These are phyloP conservation scores for Gonocerus acuteangulatus DNA, from an alignment of 2,888 invertebrate genomes.

Conservation along the genomic window DNA sequence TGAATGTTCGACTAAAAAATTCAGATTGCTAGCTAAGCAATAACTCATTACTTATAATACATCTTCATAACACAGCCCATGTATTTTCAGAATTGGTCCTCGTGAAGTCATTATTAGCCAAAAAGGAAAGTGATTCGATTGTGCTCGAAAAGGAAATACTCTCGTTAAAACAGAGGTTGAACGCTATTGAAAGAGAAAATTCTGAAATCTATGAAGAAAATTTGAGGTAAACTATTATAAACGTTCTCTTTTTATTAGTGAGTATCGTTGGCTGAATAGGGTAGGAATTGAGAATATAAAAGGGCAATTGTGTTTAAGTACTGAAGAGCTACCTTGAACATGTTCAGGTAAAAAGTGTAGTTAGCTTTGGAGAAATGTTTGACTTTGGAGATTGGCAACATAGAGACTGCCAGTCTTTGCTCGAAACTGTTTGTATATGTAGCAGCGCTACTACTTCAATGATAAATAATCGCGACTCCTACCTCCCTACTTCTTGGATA, in stretches of 20 bases:
- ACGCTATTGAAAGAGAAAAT: constrained; percentile 24
- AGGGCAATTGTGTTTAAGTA: no score
- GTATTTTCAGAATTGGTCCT: constrained; percentile 20
- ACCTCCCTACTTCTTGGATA: no score
- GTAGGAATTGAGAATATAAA: no score
- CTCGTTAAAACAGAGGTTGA: constrained; percentile 20
- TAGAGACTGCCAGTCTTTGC: no score
- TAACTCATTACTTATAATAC: no score
- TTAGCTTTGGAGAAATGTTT: no score
- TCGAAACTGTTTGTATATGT: not conserved
- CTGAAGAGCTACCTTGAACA: no score
- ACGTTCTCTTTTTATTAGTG: not conserved
- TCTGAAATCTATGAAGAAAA: constrained; percentile 30
- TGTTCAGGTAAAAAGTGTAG: no score
- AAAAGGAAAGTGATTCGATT: constrained; percentile 28
- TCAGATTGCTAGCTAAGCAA: no score
- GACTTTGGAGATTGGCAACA: no score
- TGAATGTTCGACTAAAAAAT: no score
- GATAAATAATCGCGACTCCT: not conserved
- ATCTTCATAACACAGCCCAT: no score
- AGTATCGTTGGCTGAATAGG: not conserved
- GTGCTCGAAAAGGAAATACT: constrained; percentile 29
- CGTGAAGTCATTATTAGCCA: constrained; percentile 20
- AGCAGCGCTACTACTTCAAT: not conserved
- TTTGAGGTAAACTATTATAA: constrained; percentile 20